phyloP scores from a whole-genome alignment of 2,113 vertebrate species.

The Theristicus caerulescens region DNA sequence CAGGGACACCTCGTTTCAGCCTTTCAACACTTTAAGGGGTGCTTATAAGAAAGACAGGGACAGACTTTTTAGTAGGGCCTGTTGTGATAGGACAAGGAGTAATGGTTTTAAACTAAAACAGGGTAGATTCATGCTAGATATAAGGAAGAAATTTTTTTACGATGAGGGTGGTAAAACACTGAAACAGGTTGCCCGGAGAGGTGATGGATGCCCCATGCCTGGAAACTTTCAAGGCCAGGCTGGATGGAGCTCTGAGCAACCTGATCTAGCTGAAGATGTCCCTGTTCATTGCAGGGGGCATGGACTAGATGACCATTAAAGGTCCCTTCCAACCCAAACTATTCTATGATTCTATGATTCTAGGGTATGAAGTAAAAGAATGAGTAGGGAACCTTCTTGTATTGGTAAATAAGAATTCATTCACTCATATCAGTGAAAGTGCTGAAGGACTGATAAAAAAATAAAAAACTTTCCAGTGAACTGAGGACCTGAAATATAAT shows the following conservation, averaged over 20 bases:
- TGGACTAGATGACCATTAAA: background rate
- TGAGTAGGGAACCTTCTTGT: background rate
- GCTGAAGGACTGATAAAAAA: background rate
- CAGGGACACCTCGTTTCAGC: background rate
- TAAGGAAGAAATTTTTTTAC: background rate
- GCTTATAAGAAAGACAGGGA: background rate
- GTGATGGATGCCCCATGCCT: background rate
- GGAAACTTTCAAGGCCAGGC: background rate
- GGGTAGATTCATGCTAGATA: background rate
- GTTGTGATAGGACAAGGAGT: rapidly evolving
- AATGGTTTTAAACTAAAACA: background rate
- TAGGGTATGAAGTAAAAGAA: background rate
- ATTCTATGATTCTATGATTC: background rate
- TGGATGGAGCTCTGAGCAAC: background rate
- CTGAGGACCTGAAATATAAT: background rate
- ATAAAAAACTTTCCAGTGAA: background rate
- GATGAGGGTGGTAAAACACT: background rate
- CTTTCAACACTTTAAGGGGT: rapidly evolving
- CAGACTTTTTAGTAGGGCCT: background rate
- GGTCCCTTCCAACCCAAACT: background rate
- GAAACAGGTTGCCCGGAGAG: background rate
- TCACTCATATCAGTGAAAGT: background rate
- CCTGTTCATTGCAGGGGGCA: background rate
- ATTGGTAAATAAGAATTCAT: background rate
- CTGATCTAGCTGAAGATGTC: background rate